These are phyloP conservation scores for Palythoa heliodiscus DNA, from an alignment of 92 coral and sea anemone species.

Conservation along the genomic window DNA sequence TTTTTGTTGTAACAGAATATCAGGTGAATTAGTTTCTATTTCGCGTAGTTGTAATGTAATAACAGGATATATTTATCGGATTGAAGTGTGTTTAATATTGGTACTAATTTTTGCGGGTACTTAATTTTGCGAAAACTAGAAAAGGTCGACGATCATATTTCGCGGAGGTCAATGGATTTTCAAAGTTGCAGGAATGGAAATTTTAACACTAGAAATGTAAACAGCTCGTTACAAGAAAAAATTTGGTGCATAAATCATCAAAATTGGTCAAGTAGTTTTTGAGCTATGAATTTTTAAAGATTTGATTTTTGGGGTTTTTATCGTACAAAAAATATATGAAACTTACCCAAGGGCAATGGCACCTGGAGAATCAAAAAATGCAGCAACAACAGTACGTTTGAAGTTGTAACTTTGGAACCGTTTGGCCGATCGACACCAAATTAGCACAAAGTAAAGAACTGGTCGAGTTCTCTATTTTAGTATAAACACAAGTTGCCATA, in stretches of 20 bases:
- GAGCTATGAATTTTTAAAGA: too few species aligned
- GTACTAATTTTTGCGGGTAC: too few species aligned
- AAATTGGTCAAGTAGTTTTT: conserved; percentile 10
- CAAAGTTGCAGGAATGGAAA: not conserved
- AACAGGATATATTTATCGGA: too few species aligned
- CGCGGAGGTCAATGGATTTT: not conserved
- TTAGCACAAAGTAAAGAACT: conserved; percentile 5
- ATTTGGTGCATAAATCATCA: conserved; percentile 29
- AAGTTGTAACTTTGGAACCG: conserved; percentile 23
- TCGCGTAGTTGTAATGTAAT: too few species aligned
- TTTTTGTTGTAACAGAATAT: too few species aligned
- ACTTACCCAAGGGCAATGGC: conserved; percentile 23
- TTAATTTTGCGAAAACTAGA: too few species aligned
- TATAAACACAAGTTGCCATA: conserved; percentile 13
- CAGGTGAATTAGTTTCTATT: too few species aligned
- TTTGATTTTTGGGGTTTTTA: conserved; percentile 13
- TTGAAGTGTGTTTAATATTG: too few species aligned
- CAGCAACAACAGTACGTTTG: conserved; percentile 26
- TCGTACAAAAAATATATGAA: conserved; percentile 2
- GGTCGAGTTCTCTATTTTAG: conserved; percentile 11
- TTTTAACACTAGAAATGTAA: not conserved
- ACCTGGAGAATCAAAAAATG: conserved; percentile 19
- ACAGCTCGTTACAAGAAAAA: conserved; percentile 6
- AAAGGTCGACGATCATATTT: too few species aligned
- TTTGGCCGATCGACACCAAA: conserved; percentile 13